Evolutionary conservation across 1,140 invertebrate species (phyloP).

Genomic region (Saccostrea echinata): DNA sequence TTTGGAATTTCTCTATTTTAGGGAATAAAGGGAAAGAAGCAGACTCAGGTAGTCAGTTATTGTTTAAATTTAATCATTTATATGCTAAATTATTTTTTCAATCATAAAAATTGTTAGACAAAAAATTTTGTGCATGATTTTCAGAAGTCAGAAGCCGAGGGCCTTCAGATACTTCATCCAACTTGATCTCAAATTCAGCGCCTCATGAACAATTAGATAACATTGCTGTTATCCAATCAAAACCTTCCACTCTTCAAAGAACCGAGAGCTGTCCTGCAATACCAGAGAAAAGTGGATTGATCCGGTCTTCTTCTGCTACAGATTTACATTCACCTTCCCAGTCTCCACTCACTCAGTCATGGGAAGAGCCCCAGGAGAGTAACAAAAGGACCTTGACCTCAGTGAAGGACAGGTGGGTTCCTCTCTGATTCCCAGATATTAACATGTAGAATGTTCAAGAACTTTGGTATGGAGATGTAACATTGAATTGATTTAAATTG

Average conservation of each 20-base stretch:
- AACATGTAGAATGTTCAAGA: too few relatives aligned
- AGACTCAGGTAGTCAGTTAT: not conserved
- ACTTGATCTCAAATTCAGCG: not conserved
- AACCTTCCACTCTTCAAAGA: constrained; percentile 4
- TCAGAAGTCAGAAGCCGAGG: not conserved
- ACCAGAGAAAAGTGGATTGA: not conserved
- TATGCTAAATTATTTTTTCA: not conserved
- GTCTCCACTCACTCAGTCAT: constrained; percentile 39
- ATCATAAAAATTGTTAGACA: not conserved
- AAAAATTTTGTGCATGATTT: not conserved
- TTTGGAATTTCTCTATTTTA: not conserved
- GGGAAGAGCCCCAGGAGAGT: constrained; percentile 34
- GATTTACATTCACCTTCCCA: constrained; percentile 32
- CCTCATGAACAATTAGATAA: not conserved
- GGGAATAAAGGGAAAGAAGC: not conserved
- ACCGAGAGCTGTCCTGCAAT: not conserved
- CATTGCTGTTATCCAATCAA: constrained; percentile 19
- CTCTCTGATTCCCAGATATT: too few relatives aligned
- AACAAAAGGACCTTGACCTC: constrained; percentile 42
- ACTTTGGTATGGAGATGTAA: too few relatives aligned
- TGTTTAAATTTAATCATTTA: not conserved
- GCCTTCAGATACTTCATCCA: not conserved
- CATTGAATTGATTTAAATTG: too few relatives aligned
- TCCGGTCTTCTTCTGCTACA: not conserved
- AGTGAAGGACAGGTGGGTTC: constrained; percentile 48